Conservation (phyloP, 2,797 vertebrate species). For the Alcedo atthis region DNA sequence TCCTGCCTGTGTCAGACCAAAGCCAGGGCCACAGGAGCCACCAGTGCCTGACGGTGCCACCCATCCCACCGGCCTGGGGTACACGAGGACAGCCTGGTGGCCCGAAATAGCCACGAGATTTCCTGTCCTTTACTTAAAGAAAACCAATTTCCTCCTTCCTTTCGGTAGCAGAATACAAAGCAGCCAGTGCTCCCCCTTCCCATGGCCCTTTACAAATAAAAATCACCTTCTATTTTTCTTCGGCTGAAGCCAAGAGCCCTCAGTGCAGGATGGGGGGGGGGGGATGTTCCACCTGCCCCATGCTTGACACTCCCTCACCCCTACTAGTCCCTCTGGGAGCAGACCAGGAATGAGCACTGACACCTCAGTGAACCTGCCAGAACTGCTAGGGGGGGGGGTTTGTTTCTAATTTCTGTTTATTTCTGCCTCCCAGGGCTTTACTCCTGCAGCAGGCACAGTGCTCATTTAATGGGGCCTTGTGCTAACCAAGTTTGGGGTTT, state of each 20-base stretch:
- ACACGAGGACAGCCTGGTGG: not conserved
- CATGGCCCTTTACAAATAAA: not conserved
- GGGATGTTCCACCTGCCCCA: no score
- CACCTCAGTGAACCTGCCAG: not conserved
- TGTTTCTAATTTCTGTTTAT: not conserved
- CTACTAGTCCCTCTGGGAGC: accelerated
- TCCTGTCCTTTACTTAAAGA: slow-evolving; percentile 52
- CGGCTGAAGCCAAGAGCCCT: accelerated
- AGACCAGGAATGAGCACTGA: not conserved
- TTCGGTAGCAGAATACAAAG: not conserved
- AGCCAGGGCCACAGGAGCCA: accelerated
- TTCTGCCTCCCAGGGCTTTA: not conserved
- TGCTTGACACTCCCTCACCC: not conserved
- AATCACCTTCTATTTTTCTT: not conserved
- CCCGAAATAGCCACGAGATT: not conserved
- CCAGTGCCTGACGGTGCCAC: accelerated
- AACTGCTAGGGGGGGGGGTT: not conserved
- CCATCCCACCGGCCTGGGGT: not conserved
- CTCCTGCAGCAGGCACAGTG: accelerated
- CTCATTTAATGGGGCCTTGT: not conserved
- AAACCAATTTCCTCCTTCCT: slow-evolving; percentile 52
- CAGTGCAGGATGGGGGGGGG: not conserved
- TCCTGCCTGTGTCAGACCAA: accelerated
- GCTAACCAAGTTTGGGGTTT: not conserved
- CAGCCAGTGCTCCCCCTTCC: not conserved